A percentile compares a stretch with the other conserved stretches of the same genome.
Conservation (phyloP, 2,113 vertebrate genomes). For the Nothocercus nigrocapillus region DNA sequence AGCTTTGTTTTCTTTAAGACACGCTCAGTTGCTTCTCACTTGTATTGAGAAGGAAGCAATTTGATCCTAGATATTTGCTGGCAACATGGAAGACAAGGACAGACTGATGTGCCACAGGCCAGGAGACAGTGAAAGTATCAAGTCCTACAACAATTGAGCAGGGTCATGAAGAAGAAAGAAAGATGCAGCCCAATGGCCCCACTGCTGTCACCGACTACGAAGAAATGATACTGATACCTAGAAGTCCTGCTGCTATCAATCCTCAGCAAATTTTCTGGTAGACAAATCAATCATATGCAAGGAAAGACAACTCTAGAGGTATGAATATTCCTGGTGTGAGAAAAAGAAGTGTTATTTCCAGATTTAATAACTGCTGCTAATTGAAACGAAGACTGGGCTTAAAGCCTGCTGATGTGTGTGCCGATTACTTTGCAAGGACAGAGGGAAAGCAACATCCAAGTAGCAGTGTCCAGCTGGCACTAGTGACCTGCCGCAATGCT, state of each 20-base stretch:
- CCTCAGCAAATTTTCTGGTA: background rate
- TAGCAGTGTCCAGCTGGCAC: background rate
- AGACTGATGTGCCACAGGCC: background rate
- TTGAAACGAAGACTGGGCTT: background rate
- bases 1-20: background rate
- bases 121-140: background rate
- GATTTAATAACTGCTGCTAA: background rate
- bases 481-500: rapidly evolving
- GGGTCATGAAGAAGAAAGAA: background rate
- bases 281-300: background rate
- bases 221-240: background rate
- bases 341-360: background rate
- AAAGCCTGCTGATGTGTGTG: background rate
- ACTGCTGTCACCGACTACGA: background rate
- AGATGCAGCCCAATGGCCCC: background rate
- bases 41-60: background rate
- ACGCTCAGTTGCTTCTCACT: background rate
- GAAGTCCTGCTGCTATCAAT: background rate
- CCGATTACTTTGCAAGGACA: background rate
- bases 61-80: background rate
- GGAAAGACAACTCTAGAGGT: background rate
- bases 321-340: background rate
- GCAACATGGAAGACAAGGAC: background rate
- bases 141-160: background rate
- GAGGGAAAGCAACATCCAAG: background rate